phyloP scores from a whole-genome alignment of 1,140 invertebrate species.

The Scaptomyza graminum region DNA sequence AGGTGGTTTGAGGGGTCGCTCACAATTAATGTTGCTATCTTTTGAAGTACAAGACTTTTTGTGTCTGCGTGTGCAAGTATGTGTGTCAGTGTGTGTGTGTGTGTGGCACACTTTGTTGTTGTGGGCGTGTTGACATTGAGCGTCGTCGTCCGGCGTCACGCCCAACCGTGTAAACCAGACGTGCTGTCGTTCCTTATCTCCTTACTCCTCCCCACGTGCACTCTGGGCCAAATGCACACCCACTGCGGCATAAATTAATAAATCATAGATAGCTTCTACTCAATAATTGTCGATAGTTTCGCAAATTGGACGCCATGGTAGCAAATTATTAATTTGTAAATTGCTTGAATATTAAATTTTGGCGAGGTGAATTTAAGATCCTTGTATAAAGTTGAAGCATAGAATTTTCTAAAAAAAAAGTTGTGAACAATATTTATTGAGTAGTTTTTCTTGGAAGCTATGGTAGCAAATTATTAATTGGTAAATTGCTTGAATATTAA shows the following conservation, averaged over 20 bases:
- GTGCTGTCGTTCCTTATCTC: constrained; percentile 25
- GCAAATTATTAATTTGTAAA: background rate
- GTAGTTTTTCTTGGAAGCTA: too few relatives aligned
- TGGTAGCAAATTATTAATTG: background rate
- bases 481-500: background rate
- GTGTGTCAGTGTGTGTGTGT: constrained; percentile 10
- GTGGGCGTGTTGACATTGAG: constrained; percentile 68
- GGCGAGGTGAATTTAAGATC: too few relatives aligned
- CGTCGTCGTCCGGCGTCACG: constrained; percentile 29
- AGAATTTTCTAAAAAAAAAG: too few relatives aligned
- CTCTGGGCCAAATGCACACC: background rate
- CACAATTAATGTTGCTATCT: constrained; percentile 15
- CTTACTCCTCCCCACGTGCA: background rate
- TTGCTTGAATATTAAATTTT: background rate
- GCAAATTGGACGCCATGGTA: background rate
- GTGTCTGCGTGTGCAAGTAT: background rate
- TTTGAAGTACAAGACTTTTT: constrained; percentile 18
- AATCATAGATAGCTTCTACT: background rate
- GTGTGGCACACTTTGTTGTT: constrained; percentile 53
- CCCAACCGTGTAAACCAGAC: constrained; percentile 28
- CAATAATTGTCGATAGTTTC: background rate
- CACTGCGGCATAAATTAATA: background rate
- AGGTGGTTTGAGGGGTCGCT: background rate
- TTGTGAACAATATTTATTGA: too few relatives aligned
- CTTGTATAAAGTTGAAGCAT: too few relatives aligned